Percentiles rank a stretch among this genome's conserved stretches.
Evolutionary conservation across 1,140 invertebrate genomes (phyloP).

Genomic region (Drosophila asahinai): DNA sequence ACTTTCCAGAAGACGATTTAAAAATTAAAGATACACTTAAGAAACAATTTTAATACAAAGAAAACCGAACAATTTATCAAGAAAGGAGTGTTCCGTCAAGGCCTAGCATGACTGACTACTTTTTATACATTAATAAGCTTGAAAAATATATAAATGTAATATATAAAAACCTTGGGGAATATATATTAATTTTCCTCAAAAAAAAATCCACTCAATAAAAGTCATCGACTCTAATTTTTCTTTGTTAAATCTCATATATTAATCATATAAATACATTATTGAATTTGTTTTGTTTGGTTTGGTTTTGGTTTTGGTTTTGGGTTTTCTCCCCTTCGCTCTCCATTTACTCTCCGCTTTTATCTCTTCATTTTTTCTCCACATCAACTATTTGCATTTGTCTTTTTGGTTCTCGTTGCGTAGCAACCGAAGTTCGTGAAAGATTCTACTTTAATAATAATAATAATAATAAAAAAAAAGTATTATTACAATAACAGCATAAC

Average conservation of each 20-base stretch:
- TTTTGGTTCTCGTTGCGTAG: constrained; percentile 32
- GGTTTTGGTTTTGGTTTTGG: constrained; percentile 14
- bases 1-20: background rate
- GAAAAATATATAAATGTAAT: background rate
- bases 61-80: too few species aligned
- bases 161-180: background rate
- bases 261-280: constrained; percentile 82
- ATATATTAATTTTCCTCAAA: too few species aligned
- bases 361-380: constrained; percentile 30
- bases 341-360: constrained; percentile 21
- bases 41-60: too few species aligned
- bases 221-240: background rate
- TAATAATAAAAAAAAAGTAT: constrained; percentile 76
- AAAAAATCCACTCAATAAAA: constrained; percentile 4
- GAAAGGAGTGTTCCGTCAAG: background rate
- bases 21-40: background rate
- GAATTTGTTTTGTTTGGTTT: constrained; percentile 66
- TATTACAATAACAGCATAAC: constrained; percentile 84
- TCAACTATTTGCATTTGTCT: constrained; percentile 42
- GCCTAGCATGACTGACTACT: background rate
- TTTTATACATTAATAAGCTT: background rate
- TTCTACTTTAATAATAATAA: constrained; percentile 76
- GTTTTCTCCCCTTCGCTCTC: constrained; percentile 28
- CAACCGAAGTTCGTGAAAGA: constrained; percentile 56
- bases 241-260: constrained; percentile 83